Percentiles rank a stretch among this genome's conserved stretches.
phyloP scores from a whole-genome alignment of 1,140 invertebrate genomes.

The Dryas iulia region DNA sequence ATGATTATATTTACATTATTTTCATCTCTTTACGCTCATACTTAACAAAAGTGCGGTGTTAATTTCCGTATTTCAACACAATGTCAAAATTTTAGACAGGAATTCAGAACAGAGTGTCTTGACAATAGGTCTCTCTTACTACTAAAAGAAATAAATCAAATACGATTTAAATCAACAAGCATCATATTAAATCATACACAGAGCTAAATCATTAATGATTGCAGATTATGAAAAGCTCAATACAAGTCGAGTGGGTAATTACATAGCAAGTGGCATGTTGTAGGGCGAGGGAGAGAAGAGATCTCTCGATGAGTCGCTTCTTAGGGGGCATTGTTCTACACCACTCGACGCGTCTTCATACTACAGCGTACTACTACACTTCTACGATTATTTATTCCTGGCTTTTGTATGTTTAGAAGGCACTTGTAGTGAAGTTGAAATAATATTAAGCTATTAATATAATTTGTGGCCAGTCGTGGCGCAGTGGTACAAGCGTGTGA shows the following conservation, averaged over 20 bases:
- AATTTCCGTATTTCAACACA: too few species aligned
- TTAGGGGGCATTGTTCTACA: background rate
- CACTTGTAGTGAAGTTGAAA: background rate
- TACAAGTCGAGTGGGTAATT: background rate
- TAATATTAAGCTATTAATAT: too few species aligned
- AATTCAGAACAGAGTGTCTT: too few species aligned
- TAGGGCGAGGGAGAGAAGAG: background rate
- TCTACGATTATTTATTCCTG: background rate
- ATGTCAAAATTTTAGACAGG: too few species aligned
- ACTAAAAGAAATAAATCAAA: too few species aligned
- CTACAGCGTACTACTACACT: background rate
- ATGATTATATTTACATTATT: too few species aligned
- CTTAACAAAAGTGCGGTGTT: too few species aligned
- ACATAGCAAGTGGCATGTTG: background rate
- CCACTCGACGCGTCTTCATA: background rate
- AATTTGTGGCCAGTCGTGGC: too few species aligned
- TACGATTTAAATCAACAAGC: background rate
- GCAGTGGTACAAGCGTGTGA: too few species aligned
- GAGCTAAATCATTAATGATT: background rate
- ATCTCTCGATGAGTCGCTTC: background rate
- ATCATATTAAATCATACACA: too few species aligned
- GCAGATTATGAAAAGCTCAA: background rate
- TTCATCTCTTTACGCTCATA: too few species aligned
- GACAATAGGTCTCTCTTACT: too few species aligned
- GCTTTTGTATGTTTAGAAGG: background rate